Conservation (phyloP, 2,888 invertebrate species). For the Gastracanthus pulcherrimus region DNA sequence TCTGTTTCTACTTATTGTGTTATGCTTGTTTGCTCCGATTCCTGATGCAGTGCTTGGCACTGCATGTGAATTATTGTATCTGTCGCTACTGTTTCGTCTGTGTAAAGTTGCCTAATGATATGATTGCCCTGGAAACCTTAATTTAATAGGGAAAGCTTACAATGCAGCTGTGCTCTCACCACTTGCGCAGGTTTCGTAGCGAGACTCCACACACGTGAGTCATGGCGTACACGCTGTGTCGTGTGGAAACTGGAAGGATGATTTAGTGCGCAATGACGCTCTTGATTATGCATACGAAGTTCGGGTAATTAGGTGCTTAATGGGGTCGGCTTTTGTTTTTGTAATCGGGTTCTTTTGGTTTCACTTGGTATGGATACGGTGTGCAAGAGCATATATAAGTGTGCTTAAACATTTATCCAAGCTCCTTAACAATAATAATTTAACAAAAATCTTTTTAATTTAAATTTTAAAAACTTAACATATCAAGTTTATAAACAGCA, state of each 20-base stretch:
- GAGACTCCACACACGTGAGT: neutral
- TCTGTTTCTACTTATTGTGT: too few species aligned
- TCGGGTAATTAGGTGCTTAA: neutral
- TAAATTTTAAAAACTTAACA: too few species aligned
- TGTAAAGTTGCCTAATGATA: neutral
- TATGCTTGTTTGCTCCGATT: too few species aligned
- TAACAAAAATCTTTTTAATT: too few species aligned
- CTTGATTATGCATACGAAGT: neutral
- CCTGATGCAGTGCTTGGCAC: too few species aligned
- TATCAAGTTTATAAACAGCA: too few species aligned
- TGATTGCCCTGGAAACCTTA: constrained; percentile 21
- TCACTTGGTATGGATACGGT: neutral
- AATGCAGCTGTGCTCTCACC: neutral
- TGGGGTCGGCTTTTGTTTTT: neutral
- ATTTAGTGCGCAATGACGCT: constrained; percentile 12
- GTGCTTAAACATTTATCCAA: neutral
- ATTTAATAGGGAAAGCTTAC: constrained; percentile 22
- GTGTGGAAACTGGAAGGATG: neutral
- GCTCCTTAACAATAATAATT: too few species aligned
- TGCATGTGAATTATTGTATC: too few species aligned
- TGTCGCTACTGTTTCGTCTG: too few species aligned
- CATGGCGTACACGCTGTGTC: too few species aligned
- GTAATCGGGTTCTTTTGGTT: neutral
- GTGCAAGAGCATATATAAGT: neutral
- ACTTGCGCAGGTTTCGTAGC: neutral